Evolutionary conservation across 2,797 vertebrate genomes (phyloP).

Genomic region (Halcyon chelicuti): DNA sequence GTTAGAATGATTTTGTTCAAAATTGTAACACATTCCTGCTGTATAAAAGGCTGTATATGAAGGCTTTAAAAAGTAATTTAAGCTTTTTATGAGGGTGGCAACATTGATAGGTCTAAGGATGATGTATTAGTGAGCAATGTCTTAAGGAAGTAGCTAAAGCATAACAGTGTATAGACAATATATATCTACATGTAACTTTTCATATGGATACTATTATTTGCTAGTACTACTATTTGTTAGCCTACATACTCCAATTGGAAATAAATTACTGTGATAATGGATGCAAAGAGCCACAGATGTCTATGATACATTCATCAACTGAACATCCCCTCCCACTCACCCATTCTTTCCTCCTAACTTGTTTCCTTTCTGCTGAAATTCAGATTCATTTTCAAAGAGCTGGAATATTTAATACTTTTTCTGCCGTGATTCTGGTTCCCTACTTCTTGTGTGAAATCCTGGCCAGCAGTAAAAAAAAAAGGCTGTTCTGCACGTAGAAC

Average conservation of each 20-base stretch:
- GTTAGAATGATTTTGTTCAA: not conserved
- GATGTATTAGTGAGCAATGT: not conserved
- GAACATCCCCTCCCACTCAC: not conserved
- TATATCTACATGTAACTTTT: not conserved
- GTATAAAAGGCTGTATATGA: not conserved
- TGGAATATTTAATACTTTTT: not conserved
- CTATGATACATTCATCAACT: not conserved
- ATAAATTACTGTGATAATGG: not conserved
- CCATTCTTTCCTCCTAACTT: not conserved
- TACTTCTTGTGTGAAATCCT: not conserved
- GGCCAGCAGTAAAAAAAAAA: not conserved
- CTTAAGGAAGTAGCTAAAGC: not conserved
- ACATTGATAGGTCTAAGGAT: not conserved
- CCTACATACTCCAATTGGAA: not conserved
- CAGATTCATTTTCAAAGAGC: not conserved
- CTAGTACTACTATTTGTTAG: not conserved
- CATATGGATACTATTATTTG: not conserved
- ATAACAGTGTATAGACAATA: not conserved
- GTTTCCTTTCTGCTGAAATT: not conserved
- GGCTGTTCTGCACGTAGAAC: not conserved
- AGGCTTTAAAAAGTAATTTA: not conserved
- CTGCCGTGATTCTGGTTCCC: not conserved
- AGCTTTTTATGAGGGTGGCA: not conserved
- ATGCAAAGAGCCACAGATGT: not conserved
- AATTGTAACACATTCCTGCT: not conserved